These are phyloP conservation scores for Temnothorax rugatulus DNA, from an alignment of 2,888 invertebrate species.

Conservation along the genomic window DNA sequence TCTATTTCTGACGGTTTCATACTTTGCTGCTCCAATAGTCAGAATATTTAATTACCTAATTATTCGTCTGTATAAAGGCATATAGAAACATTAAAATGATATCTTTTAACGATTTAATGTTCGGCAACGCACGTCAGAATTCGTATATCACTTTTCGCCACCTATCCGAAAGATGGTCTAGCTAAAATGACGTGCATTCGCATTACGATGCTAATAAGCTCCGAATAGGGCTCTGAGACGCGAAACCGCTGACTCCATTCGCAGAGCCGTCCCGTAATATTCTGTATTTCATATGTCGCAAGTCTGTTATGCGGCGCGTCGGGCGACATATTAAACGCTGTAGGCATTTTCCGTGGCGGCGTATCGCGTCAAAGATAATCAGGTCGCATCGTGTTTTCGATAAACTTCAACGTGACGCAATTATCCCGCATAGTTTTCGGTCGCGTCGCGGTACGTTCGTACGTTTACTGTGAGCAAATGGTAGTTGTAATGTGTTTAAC, in stretches of 20 bases:
- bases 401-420: conserved; percentile 46
- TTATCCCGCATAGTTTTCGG: conserved; percentile 42
- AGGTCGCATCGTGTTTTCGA: conserved; percentile 66
- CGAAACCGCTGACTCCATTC: conserved; percentile 27
- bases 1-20: background rate
- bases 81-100: background rate
- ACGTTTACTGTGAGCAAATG: background rate
- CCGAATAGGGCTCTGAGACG: conserved; percentile 1
- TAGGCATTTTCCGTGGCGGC: conserved; percentile 66
- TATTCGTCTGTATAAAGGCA: too few relatives aligned
- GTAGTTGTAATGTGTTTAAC: conserved; percentile 40
- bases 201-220: conserved; percentile 26
- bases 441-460: background rate
- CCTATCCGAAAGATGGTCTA: background rate
- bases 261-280: background rate
- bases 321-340: conserved; percentile 71
- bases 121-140: background rate
- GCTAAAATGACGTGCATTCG: conserved; percentile 1
- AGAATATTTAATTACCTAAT: background rate
- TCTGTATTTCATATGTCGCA: conserved; percentile 45
- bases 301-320: conserved; percentile 5
- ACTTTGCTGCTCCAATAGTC: background rate
- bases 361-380: conserved; percentile 70
- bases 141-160: background rate
- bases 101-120: background rate